Evolutionary conservation across 2,888 invertebrate species (phyloP).

Genomic region (Ormyrus rosae): DNA sequence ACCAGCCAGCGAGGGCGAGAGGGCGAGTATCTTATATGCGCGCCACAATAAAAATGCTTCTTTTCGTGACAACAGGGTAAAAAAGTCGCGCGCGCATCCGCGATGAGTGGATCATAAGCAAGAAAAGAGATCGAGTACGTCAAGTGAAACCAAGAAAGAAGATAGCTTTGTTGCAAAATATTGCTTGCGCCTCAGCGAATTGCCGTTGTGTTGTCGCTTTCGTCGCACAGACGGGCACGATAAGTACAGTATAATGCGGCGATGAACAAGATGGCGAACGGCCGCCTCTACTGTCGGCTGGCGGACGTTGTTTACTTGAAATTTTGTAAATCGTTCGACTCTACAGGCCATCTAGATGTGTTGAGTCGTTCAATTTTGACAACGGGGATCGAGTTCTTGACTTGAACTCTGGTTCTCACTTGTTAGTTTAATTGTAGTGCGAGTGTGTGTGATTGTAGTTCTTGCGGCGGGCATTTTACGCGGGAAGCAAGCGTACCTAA

Average conservation of each 20-base stretch:
- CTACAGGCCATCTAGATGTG: not conserved
- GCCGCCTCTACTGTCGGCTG: conserved; percentile 25
- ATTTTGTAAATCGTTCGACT: not conserved
- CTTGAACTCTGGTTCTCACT: not conserved
- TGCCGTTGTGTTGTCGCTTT: not conserved
- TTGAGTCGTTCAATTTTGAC: too few relatives aligned
- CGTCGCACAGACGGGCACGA: not conserved
- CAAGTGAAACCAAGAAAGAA: too few relatives aligned
- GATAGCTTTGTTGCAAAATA: too few relatives aligned
- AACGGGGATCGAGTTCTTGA: not conserved
- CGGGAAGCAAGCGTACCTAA: conserved; percentile 39
- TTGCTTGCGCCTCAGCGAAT: not conserved
- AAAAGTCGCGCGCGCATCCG: too few relatives aligned
- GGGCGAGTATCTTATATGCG: too few relatives aligned
- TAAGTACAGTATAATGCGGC: not conserved
- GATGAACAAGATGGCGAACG: conserved; percentile 50
- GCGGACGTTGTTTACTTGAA: conserved; percentile 35
- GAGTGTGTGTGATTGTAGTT: not conserved
- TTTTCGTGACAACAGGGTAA: too few relatives aligned
- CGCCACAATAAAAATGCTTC: too few relatives aligned
- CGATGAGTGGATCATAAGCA: too few relatives aligned
- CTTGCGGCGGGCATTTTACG: conserved; percentile 40
- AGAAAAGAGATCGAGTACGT: too few relatives aligned
- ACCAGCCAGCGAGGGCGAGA: too few relatives aligned
- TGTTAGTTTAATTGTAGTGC: not conserved